phyloP scores from a whole-genome alignment of 2,888 invertebrate genomes.

The Alloplasta piceator region DNA sequence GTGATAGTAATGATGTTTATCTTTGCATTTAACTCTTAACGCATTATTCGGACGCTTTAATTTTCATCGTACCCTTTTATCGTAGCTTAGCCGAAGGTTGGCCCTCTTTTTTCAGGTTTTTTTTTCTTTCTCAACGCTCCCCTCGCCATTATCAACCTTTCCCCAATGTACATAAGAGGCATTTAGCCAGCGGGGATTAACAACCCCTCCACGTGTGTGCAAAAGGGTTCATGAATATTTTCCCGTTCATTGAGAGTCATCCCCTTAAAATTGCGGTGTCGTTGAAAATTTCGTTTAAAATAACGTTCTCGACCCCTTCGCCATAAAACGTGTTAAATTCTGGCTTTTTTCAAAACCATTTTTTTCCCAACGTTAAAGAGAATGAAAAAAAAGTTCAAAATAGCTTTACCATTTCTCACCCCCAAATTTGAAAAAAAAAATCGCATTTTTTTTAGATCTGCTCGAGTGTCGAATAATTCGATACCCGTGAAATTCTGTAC shows the following conservation, averaged over 20 bases:
- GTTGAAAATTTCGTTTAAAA: slow-evolving; percentile 31
- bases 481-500: too few species aligned
- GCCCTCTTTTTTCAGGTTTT: neutral
- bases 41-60: slow-evolving; percentile 51
- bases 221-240: slow-evolving; percentile 54
- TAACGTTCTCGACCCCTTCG: neutral
- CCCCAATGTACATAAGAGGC: slow-evolving; percentile 36
- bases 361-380: neutral
- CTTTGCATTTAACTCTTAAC: slow-evolving; percentile 8
- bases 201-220: neutral
- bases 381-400: neutral
- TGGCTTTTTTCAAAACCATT: neutral
- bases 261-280: slow-evolving; percentile 4
- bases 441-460: neutral
- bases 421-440: neutral
- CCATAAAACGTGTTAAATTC: slow-evolving; percentile 13
- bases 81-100: neutral
- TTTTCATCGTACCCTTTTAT: slow-evolving; percentile 34
- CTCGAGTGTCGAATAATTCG: too few species aligned
- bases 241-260: neutral
- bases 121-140: neutral
- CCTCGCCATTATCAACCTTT: slow-evolving; percentile 35
- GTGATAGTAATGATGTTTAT: slow-evolving; percentile 7
- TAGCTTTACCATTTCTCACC: neutral
- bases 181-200: slow-evolving; percentile 47